Conservation (phyloP, 2,888 invertebrate genomes). For the Melinopterus prodromus region DNA sequence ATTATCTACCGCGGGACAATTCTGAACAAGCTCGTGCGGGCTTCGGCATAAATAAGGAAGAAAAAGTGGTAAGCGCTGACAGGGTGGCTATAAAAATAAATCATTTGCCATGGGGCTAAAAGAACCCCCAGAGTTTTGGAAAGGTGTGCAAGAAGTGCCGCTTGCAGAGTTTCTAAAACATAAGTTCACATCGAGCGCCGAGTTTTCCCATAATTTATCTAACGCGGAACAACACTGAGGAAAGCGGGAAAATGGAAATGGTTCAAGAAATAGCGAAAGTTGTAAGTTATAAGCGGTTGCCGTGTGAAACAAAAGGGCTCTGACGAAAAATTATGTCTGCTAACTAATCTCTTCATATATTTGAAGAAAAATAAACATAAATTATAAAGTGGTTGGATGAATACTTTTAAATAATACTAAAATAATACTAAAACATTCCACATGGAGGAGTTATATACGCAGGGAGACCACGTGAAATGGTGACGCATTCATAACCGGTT, state of each 20-base stretch:
- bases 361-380: too few species aligned
- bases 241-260: background rate
- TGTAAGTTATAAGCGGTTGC: background rate
- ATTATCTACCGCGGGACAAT: background rate
- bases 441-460: too few species aligned
- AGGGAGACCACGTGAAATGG: too few species aligned
- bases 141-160: background rate
- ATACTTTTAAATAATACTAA: too few species aligned
- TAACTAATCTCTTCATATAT: too few species aligned
- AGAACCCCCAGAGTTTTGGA: background rate
- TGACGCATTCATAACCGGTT: too few species aligned
- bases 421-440: too few species aligned
- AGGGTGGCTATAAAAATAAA: background rate
- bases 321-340: background rate
- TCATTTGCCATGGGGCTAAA: background rate
- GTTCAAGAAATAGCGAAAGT: background rate
- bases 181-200: background rate
- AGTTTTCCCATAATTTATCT: conserved; percentile 4
- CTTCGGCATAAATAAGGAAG: background rate
- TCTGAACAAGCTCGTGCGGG: background rate
- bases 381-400: too few species aligned
- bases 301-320: background rate
- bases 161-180: background rate
- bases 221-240: background rate
- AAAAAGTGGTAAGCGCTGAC: background rate